A percentile compares a stretch with the other conserved stretches of the same genome.
Evolutionary conservation across 2,113 vertebrate species (phyloP).

Genomic region (Prunella himalayana): DNA sequence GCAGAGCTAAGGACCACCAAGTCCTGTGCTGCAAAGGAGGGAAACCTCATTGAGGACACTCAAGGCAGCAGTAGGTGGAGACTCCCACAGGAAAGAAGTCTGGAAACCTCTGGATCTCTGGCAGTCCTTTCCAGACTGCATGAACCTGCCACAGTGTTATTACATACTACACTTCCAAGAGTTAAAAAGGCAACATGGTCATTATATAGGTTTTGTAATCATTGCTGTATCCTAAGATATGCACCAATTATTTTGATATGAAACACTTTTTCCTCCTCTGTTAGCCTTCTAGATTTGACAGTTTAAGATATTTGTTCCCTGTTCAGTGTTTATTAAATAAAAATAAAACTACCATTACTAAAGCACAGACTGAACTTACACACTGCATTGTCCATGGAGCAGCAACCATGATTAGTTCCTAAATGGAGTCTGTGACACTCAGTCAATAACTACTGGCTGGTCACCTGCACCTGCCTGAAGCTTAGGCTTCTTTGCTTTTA

Average conservation of each 20-base stretch:
- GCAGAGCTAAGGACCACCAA: background rate
- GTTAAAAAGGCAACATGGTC: background rate
- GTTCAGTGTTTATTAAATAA: background rate
- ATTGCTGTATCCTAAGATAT: background rate
- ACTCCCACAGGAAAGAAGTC: background rate
- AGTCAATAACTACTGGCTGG: constrained; percentile 24
- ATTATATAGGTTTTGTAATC: background rate
- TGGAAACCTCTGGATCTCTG: background rate
- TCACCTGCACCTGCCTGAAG: constrained; percentile 34
- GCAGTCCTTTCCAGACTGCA: background rate
- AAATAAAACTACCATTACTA: background rate
- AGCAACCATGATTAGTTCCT: background rate
- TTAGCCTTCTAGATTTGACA: background rate
- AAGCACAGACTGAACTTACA: background rate
- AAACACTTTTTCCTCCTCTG: background rate
- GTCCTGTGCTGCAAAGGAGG: background rate
- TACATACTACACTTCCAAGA: background rate
- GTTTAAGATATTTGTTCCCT: background rate
- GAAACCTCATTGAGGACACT: background rate
- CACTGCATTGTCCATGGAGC: background rate
- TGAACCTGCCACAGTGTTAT: background rate
- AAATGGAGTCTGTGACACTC: background rate
- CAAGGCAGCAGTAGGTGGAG: background rate
- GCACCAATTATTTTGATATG: background rate
- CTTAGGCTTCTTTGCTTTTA: constrained; percentile 64